phyloP scores from a whole-genome alignment of 2,113 vertebrate species.

The Grus americana region DNA sequence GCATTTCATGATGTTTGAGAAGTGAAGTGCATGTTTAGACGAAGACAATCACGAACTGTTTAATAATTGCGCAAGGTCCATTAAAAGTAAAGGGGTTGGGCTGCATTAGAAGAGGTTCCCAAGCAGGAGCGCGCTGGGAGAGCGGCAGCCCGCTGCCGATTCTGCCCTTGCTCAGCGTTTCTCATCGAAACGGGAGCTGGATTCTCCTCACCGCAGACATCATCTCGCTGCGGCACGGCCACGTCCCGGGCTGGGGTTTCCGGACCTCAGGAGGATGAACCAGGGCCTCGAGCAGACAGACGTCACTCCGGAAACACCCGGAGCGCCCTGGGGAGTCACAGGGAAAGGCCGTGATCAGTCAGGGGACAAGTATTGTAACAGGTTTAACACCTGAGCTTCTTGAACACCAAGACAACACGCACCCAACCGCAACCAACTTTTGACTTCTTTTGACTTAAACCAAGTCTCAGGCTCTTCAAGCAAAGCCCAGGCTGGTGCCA shows the following conservation, averaged over 20 bases:
- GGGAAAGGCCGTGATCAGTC: neutral
- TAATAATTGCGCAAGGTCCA: neutral
- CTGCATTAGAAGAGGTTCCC: neutral
- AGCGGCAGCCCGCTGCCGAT: fast-evolving
- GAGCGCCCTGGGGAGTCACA: neutral
- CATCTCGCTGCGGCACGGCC: neutral
- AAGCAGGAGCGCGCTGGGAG: fast-evolving
- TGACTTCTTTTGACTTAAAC: no score
- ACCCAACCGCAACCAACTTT: neutral
- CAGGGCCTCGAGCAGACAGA: neutral
- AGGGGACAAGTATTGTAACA: no score
- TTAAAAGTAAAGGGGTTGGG: neutral
- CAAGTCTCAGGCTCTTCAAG: neutral
- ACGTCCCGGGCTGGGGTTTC: neutral
- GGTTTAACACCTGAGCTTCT: neutral
- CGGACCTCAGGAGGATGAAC: neutral
- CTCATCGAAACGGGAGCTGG: neutral
- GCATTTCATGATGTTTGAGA: neutral
- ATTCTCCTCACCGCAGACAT: neutral
- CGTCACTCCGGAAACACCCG: fast-evolving
- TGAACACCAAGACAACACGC: neutral
- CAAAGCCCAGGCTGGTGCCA: neutral
- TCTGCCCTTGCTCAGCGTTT: neutral
- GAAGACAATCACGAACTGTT: neutral
- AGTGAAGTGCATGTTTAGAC: fast-evolving